Evolutionary conservation across 2,113 vertebrate genomes (phyloP).

Genomic region (Syngnathus floridae): DNA sequence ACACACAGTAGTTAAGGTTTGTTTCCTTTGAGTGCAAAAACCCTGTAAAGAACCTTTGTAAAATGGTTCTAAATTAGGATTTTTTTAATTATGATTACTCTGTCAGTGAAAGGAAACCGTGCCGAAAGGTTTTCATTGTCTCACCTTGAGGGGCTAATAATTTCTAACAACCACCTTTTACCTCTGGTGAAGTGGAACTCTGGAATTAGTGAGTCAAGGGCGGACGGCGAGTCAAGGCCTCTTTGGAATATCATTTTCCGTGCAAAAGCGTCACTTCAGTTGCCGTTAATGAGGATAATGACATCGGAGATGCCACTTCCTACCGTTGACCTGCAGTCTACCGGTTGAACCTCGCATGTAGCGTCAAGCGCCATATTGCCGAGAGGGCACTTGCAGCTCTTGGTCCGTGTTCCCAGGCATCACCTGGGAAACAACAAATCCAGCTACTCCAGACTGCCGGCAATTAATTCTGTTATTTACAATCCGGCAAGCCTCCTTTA

Average conservation of each 20-base stretch:
- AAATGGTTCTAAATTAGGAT: background rate
- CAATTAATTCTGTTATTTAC: slow-evolving; percentile 58
- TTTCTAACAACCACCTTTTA: slow-evolving; percentile 31
- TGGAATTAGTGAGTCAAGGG: slow-evolving; percentile 53
- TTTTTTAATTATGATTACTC: background rate
- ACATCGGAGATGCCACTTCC: slow-evolving; percentile 53
- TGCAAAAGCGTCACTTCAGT: slow-evolving; percentile 45
- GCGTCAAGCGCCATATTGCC: slow-evolving; percentile 30
- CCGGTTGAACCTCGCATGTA: slow-evolving; percentile 50
- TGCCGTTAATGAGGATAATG: slow-evolving; percentile 60
- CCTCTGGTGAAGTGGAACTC: slow-evolving; percentile 43
- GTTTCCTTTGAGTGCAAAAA: background rate
- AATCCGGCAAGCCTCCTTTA: slow-evolving; percentile 25
- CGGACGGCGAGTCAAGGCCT: slow-evolving; percentile 39
- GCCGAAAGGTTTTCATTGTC: background rate
- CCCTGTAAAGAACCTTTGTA: background rate
- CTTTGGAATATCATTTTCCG: slow-evolving; percentile 50
- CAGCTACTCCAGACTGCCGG: slow-evolving; percentile 38
- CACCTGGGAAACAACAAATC: slow-evolving; percentile 40
- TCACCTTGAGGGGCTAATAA: slow-evolving; percentile 21
- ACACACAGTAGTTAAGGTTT: too few relatives aligned
- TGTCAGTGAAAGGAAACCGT: background rate
- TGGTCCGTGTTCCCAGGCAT: slow-evolving; percentile 8
- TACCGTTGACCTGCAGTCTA: slow-evolving; percentile 47
- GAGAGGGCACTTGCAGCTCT: slow-evolving; percentile 34